phyloP scores from a whole-genome alignment of 2,888 invertebrate species.

The Pollenia amentaria region DNA sequence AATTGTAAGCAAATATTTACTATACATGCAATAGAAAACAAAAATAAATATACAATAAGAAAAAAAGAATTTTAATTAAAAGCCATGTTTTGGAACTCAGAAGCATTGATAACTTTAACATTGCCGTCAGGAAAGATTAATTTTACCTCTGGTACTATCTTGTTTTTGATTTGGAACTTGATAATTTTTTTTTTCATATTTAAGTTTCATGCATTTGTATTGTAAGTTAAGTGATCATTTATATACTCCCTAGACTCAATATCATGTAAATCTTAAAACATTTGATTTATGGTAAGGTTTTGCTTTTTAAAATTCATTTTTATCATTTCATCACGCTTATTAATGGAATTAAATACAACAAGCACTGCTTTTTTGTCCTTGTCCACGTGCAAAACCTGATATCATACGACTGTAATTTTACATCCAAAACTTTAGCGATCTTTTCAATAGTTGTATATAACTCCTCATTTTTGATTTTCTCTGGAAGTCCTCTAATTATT shows the following conservation, averaged over 20 bases:
- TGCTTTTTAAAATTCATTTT: background rate
- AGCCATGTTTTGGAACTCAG: too few relatives aligned
- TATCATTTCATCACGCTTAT: background rate
- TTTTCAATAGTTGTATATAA: background rate
- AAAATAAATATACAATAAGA: too few relatives aligned
- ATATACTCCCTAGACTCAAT: slow-evolving; percentile 7
- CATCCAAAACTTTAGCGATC: background rate
- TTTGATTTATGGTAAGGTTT: slow-evolving; percentile 5
- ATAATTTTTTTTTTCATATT: slow-evolving; percentile 18
- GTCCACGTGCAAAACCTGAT: background rate
- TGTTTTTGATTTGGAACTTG: slow-evolving; percentile 3
- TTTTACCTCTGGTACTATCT: background rate
- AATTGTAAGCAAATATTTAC: too few relatives aligned
- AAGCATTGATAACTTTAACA: too few relatives aligned
- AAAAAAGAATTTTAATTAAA: too few relatives aligned
- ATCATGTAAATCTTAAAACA: background rate
- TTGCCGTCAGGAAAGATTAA: background rate
- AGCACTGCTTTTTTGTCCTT: background rate
- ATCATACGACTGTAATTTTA: too few relatives aligned
- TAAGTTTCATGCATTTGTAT: background rate
- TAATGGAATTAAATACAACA: slow-evolving; percentile 1
- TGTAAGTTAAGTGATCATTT: too few relatives aligned
- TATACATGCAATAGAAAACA: too few relatives aligned
- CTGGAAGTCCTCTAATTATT: background rate
- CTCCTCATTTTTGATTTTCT: background rate